Base-by-base conservation (phyloP, 2,888 invertebrate genomes). In the Eurytoma adleriae region DNA sequence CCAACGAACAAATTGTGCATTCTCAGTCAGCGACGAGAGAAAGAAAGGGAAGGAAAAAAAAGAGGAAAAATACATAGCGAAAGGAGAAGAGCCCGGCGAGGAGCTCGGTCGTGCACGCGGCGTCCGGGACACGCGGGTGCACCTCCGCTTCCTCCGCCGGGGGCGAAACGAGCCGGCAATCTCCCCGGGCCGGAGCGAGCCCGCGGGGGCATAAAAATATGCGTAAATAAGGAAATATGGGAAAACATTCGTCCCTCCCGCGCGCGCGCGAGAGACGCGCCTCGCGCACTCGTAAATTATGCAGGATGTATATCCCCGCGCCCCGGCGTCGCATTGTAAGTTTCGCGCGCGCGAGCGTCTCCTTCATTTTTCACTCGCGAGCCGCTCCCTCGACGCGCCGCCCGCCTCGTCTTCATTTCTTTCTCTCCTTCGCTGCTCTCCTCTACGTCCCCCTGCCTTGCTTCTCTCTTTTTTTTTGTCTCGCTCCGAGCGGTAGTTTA, bases 231-330 rank as follows among this genome's bases (percentile, higher is more conserved):
- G 74, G 64, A 79, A 70, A 70, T 79, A 79, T 70, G 74, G 79
- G 69, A 66, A 70, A 79, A 75, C 70, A 75, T 74, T 75, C 66
- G 74, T 79, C 59, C 18, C 40, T 62, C 61, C 18, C 69, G 59
- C 61, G 52, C 70, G 72, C 40, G 14, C 56, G 30, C n/a, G 54
- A 27, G 18, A 12, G 54, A 14, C 52, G 69, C 62, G 74, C 70
- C n/a, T n/a, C n/a, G n/a, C n/a, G 59, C 78, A 79, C 69, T 80
- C 76, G 82, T 86, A 87, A 86, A 87, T 86, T 87, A 86, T 86
- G 86, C 84, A 87, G 83, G 83, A 81, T 85, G 85, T 85, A 85
- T 85, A 84, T 84, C 62, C 54, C 75, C 27, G 57, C 16, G 59
- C 50, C n/a, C n/a, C n/a, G 16, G 61, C n/a, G 14, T 61, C 40